phyloP scores from a whole-genome alignment of 2,797 vertebrate genomes.

The Dryobates pubescens region DNA sequence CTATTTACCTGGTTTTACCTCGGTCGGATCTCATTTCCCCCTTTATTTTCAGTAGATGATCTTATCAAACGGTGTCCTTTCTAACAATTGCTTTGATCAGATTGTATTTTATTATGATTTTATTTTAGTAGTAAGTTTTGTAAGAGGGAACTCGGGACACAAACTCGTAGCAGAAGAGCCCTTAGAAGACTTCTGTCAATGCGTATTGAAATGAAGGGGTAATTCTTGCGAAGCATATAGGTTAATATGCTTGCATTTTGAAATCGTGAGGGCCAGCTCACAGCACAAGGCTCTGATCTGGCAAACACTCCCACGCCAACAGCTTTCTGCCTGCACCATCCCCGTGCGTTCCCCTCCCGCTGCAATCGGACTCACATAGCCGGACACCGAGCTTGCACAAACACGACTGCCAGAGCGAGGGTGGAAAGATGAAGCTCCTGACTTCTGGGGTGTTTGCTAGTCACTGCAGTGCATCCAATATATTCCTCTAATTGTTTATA shows the following conservation, averaged over 20 bases:
- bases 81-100: conserved; percentile 30
- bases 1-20: conserved; percentile 87
- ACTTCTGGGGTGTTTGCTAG: neutral
- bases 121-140: neutral
- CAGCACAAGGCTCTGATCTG: neutral
- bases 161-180: neutral
- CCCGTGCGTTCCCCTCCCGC: neutral
- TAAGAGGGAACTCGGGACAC: neutral
- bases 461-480: rapidly evolving
- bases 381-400: neutral
- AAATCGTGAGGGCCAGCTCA: neutral
- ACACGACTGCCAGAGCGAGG: neutral
- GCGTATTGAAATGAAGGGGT: neutral
- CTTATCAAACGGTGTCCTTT: conserved; percentile 64
- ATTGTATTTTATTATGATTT: neutral
- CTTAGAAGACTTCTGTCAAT: neutral
- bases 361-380: neutral
- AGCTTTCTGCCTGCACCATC: neutral
- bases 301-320: neutral
- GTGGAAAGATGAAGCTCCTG: neutral
- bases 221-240: neutral
- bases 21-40: conserved; percentile 81
- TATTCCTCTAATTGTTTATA: neutral
- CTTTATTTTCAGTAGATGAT: conserved; percentile 59
- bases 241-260: conserved; percentile 8